These are phyloP conservation scores for Heterotilapia buettikoferi DNA, from an alignment of 2,113 vertebrate genomes.

Conservation along the genomic window DNA sequence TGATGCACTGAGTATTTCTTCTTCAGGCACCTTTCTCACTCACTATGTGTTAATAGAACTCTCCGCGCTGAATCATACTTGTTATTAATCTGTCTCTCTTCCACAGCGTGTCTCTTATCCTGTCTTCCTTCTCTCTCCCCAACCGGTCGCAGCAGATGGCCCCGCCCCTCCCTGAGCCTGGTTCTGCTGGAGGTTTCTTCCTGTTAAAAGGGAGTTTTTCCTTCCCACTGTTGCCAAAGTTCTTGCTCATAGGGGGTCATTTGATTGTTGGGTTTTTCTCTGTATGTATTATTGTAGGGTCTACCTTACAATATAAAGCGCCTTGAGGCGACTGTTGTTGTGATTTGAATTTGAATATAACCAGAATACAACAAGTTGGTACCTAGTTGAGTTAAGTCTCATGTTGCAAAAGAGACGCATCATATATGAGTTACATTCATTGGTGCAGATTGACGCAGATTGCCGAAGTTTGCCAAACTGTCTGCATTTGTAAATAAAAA, in stretches of 20 bases:
- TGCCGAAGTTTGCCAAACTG: accelerated
- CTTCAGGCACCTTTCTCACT: background rate
- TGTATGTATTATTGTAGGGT: background rate
- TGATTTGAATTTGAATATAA: background rate
- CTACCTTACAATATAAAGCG: background rate
- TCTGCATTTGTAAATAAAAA: background rate
- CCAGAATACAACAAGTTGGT: background rate
- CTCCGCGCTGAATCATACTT: accelerated
- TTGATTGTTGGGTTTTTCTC: background rate
- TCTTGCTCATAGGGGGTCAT: background rate
- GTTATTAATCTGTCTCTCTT: accelerated
- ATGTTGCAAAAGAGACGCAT: accelerated
- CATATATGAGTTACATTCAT: background rate
- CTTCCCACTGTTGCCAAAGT: accelerated
- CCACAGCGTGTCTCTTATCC: background rate
- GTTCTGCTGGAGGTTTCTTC: too few relatives aligned
- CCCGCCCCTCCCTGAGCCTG: too few relatives aligned
- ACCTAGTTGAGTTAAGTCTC: background rate
- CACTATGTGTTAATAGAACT: background rate
- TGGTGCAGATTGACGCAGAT: background rate
- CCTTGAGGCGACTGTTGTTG: background rate
- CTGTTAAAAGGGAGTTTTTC: background rate
- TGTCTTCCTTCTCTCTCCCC: background rate
- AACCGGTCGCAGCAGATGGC: too few relatives aligned
- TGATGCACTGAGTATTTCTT: background rate